Evolutionary conservation across 1,140 invertebrate species (phyloP), one percentile per base, ranked within the genome.

Genomic region (Antheraea mylitta): DNA sequence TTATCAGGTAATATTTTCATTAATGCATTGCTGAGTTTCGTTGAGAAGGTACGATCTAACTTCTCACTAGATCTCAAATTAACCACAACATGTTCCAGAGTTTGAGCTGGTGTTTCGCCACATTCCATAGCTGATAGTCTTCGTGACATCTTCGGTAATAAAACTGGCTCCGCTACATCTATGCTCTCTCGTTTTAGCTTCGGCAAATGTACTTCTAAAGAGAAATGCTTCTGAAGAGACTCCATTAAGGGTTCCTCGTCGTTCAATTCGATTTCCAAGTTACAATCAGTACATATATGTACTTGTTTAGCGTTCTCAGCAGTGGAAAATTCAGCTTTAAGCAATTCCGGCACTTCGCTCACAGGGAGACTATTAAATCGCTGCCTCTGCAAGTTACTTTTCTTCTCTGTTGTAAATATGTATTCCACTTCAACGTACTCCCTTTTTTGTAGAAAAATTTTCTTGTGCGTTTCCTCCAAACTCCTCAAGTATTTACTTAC

Each of bases 391-490:
- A 90, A 67, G 61, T 76, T 87, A 67, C 85, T 90, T 58, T 92
- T 92, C 68, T 89, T 92, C 37, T 90, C 90, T 6, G 90, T 89
- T 11, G 90, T 89, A 73, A 92, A 90, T 62, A 92, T 92, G 70
- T 90, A 90, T 67, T 92, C 88, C 0, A 92, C 90, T 74, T 90
- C 82, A 2, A 90, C 84, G 0, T 75, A 75, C 0, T 92, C 90
- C 0, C 87, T 78, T 71, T 84, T 83, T 60, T 80, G 79, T 5
- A 85, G 64, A 67, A 84, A 90, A 13, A 89, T 84, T 58, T 73
- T 83, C 36, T 80, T 83, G 71, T 92, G 87, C 11, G 77, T 86
- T 2, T 85, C 80, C 60, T 89, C 76, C 7, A 92, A 70, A 58
- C 80, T 80, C 18, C 69, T 86, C 59, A 92, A 58, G 58, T 92